Evolutionary conservation across 2,888 invertebrate species (phyloP).

Genomic region (Agrochola circellaris): DNA sequence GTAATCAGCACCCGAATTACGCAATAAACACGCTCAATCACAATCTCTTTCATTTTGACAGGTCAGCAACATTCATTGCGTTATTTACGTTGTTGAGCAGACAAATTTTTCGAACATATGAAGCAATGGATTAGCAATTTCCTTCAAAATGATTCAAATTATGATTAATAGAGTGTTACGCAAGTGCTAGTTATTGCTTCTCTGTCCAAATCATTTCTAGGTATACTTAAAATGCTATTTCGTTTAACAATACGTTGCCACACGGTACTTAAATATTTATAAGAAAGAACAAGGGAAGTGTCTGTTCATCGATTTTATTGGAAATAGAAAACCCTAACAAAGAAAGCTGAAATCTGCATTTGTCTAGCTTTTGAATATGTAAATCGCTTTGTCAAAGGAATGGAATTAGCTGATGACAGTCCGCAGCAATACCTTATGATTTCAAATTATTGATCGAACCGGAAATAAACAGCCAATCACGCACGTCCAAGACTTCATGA

Average conservation of each 20-base stretch:
- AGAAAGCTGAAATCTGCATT: conserved; percentile 11
- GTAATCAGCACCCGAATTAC: not conserved
- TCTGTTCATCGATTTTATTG: conserved; percentile 10
- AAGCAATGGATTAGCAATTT: too few species aligned
- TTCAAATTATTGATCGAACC: conserved; percentile 25
- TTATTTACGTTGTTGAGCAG: too few species aligned
- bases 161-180: too few species aligned
- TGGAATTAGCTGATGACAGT: conserved; percentile 17
- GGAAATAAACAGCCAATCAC: conserved; percentile 24
- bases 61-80: too few species aligned
- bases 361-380: conserved; percentile 26
- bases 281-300: conserved; percentile 8
- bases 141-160: too few species aligned
- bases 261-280: conserved; percentile 4
- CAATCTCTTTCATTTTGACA: too few species aligned
- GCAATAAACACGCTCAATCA: too few species aligned
- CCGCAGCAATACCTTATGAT: not conserved
- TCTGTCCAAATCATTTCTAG: not conserved
- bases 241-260: not conserved
- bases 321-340: conserved; percentile 13
- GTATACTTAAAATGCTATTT: not conserved
- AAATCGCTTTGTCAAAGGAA: not conserved
- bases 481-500: conserved; percentile 21
- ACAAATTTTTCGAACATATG: too few species aligned
- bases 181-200: not conserved